These are phyloP conservation scores for Poecilia picta DNA, from an alignment of 2,797 vertebrate genomes.

Conservation along the genomic window DNA sequence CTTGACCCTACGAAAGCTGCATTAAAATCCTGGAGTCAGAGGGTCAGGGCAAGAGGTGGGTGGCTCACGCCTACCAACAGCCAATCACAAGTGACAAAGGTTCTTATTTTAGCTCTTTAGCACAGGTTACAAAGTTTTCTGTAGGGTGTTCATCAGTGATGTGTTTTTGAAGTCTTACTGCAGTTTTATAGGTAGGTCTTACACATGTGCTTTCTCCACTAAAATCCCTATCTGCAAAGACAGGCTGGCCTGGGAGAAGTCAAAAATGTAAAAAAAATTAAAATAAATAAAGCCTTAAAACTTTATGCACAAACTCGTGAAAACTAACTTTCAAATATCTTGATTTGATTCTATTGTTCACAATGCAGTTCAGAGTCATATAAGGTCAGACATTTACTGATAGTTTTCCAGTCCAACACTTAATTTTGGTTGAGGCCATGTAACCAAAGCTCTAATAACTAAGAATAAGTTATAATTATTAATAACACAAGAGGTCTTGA, in stretches of 20 bases:
- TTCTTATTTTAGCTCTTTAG: conserved; percentile 16
- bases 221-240: background rate
- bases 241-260: no score
- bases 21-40: conserved; percentile 72
- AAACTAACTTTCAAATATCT: background rate
- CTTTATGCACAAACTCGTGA: background rate
- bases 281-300: background rate
- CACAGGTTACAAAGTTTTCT: conserved; percentile 32
- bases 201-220: background rate
- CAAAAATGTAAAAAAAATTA: background rate
- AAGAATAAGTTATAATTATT: background rate
- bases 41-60: conserved; percentile 60
- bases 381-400: background rate
- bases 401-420: background rate
- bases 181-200: background rate
- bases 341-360: background rate
- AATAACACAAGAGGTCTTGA: background rate
- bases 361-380: background rate
- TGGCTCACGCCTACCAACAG: conserved; percentile 27
- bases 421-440: background rate
- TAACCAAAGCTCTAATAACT: background rate
- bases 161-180: background rate
- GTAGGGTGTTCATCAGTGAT: background rate
- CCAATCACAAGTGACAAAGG: conserved; percentile 55
- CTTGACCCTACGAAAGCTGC: conserved; percentile 77